Evolutionary conservation across 2,797 vertebrate species (phyloP), one percentile per base, ranked within the genome.

Genomic region (Varecia variegata): DNA sequence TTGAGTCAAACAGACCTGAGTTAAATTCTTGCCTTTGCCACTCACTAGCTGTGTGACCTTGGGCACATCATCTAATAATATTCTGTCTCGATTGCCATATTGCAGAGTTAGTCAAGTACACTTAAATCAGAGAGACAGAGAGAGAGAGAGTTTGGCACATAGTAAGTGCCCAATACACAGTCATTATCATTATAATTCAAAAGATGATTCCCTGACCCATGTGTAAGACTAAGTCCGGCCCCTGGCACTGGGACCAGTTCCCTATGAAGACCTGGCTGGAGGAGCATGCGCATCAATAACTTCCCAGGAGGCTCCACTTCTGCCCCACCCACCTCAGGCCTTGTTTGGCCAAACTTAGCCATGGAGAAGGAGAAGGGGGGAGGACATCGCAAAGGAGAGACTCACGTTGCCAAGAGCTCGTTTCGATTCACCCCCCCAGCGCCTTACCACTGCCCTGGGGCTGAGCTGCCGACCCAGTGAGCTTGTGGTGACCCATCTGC

Each of bases 381-480:
- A 45, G 54, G 5, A 2, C 14, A 32, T 7, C 15, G 23, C n/a
- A 67, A 89, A 94, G 60, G 6, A 65, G 43, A 76, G 52, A 8
- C 13, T 5, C 12, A 9, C 47, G 23, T 9, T 14, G 67, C 8
- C 0, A 32, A 11, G 3, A 12, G 7, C 18, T 40, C 40, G 25
- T 88, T 67, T 82, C 27, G 25, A 82, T 35, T 80, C 20, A 32
- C 4, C 1, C 20, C 20, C 8, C 30, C 38, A 71, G 56, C 18
- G 8, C 47, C 32, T 54, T 43, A 12, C 12, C 40, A 7, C 68
- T 1, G 60, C 1, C 32, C 38, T 65, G 52, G 35, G 32, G 32
- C 65, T 47, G 25, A 70, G 40, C 20, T n/a, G 14, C 25, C 40
- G 35, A 32, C 40, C 17, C 0, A 0, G 3, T 56, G 67, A 81